Evolutionary conservation across 1,140 invertebrate genomes (phyloP).

Genomic region (Phenacoccus solenopsis): DNA sequence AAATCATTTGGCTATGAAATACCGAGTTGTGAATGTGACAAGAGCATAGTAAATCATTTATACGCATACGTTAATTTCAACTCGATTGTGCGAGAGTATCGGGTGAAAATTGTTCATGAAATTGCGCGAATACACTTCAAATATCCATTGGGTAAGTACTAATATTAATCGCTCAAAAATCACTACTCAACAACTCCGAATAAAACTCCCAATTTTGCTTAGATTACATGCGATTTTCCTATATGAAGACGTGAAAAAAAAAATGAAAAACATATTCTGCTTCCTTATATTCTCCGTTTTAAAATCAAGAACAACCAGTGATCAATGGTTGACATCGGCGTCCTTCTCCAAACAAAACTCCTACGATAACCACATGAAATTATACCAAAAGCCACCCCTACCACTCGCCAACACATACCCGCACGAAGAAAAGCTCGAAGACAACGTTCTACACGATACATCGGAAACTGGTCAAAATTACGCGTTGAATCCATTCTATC

Average conservation of each 20-base stretch:
- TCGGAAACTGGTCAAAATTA: background rate
- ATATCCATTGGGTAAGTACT: background rate
- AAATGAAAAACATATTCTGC: too few relatives aligned
- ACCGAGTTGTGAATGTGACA: background rate
- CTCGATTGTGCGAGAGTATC: too few relatives aligned
- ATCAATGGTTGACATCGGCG: background rate
- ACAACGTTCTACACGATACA: background rate
- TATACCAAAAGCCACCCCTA: background rate
- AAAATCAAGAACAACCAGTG: background rate
- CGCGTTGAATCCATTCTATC: background rate
- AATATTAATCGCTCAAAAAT: too few relatives aligned
- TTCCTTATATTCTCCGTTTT: too few relatives aligned
- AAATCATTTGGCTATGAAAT: background rate
- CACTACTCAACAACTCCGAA: too few relatives aligned
- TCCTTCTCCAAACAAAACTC: background rate
- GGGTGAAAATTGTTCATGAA: background rate
- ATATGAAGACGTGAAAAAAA: too few relatives aligned
- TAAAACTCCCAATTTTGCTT: too few relatives aligned
- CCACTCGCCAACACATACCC: background rate
- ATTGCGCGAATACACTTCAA: background rate
- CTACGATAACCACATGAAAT: background rate
- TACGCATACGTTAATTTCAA: background rate
- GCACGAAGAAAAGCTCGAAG: background rate
- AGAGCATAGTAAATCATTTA: background rate
- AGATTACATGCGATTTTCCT: too few relatives aligned